Base-by-base conservation (phyloP, 2,888 invertebrate genomes). In the Drosophila longiperda region DNA sequence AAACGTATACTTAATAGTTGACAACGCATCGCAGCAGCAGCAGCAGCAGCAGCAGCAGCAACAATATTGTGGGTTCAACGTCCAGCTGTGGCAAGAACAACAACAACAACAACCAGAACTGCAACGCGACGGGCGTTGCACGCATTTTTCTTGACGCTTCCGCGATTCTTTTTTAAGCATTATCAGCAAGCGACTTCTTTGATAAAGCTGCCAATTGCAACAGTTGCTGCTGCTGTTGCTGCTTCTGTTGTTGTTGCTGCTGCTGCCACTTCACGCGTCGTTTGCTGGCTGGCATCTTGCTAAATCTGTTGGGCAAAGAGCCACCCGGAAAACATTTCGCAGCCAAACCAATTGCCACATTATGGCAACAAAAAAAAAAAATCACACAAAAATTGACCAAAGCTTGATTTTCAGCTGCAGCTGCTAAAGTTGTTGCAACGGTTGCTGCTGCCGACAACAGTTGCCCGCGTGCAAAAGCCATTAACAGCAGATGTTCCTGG, bases 121-220 rank as follows among this genome's bases (percentile, higher is more conserved):
- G 20, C n/a, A 26, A 17, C 15, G 49, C 17, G 49, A 38, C 69
- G 75, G 53, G 64, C 76, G 69, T 76, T 73, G 85, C 82, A 90
- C 85, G 87, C 89, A 88, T 88, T 90, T 85, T 88, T 75, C 85
- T 88, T 88, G 87, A 76, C 68, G 78, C 90, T 90, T 90, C 90
- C 90, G 90, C 89, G 73, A 80, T 86, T 90, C 87, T 89, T 36
- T 64, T 63, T 75, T 52, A 59, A 76, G 26, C 73, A 54, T 74
- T 81, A 77, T 77, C 69, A 70, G 87, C 52, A 73, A 69, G 71
- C 77, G 70, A 61, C 70, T 49, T 66, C 57, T 67, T 72, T 82
- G 80, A 80, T 80, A 82, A 78, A 63, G 78, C 80, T 54, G 81
- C 67, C 78, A 68, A 54, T 68, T 78, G 81, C 72, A 76, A 59